Evolutionary conservation across 2,113 vertebrate genomes (phyloP).

Genomic region (Eolophus roseicapilla): DNA sequence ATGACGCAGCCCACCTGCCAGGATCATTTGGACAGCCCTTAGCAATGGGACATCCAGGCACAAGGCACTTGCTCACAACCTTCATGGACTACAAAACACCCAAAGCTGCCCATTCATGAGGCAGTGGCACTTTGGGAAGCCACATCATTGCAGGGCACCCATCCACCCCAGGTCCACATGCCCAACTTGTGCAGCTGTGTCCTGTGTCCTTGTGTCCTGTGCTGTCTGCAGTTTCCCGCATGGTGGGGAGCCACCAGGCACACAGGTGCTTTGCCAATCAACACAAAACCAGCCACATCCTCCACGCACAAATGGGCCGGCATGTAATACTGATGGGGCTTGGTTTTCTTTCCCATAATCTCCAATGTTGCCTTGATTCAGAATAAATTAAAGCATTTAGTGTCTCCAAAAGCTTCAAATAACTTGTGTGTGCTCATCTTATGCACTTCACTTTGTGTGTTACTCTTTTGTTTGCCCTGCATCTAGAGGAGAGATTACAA

Average conservation of each 20-base stretch:
- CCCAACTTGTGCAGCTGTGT: background rate
- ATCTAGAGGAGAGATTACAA: conserved; percentile 23
- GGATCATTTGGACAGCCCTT: background rate
- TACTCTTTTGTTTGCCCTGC: conserved; percentile 1
- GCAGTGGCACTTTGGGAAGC: background rate
- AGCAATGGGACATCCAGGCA: background rate
- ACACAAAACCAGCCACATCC: background rate
- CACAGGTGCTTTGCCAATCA: background rate
- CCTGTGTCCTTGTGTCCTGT: background rate
- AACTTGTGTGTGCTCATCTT: background rate
- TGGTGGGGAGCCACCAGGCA: rapidly evolving
- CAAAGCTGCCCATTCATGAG: background rate
- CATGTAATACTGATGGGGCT: background rate
- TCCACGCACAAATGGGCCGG: rapidly evolving
- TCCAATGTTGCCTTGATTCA: background rate
- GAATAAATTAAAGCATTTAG: background rate
- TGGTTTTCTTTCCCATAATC: background rate
- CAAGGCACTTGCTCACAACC: background rate
- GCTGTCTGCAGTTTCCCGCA: background rate
- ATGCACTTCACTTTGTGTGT: background rate
- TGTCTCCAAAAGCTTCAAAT: background rate
- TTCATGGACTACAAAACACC: background rate
- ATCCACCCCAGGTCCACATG: background rate
- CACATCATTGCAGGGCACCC: background rate
- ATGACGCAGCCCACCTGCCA: background rate